A percentile compares a stretch with the other conserved stretches of the same genome.
These are phyloP conservation scores for Alouatta palliata DNA, from an alignment of 2,113 vertebrate species.

Conservation along the genomic window DNA sequence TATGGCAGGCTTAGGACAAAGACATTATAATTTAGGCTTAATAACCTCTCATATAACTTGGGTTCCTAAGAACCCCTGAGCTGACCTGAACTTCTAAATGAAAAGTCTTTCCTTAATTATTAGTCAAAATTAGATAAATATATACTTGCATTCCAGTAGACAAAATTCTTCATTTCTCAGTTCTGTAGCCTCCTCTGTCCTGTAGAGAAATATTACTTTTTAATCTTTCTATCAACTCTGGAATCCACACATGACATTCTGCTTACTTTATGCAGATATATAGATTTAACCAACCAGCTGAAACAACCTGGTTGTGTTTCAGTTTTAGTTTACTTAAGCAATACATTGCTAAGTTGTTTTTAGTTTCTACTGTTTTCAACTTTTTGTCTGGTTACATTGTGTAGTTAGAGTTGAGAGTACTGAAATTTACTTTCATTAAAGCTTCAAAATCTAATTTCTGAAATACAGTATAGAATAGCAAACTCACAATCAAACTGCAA, in stretches of 20 bases:
- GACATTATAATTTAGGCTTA: not conserved
- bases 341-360: not conserved
- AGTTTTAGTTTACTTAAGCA: slow-evolving; percentile 2
- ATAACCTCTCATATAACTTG: not conserved
- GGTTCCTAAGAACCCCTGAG: not conserved
- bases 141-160: not conserved
- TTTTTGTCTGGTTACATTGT: not conserved
- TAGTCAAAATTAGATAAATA: not conserved
- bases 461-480: slow-evolving; percentile 41
- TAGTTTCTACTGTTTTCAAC: slow-evolving; percentile 23
- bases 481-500: slow-evolving; percentile 16
- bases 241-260: not conserved
- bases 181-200: not conserved
- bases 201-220: not conserved
- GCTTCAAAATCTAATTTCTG: slow-evolving; percentile 53
- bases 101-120: not conserved
- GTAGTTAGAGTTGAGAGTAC: not conserved
- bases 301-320: not conserved
- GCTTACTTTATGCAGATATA: not conserved
- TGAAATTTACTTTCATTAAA: slow-evolving; percentile 58
- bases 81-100: not conserved
- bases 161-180: not conserved
- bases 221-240: not conserved
- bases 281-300: not conserved
- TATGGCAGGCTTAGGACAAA: not conserved